phyloP scores from a whole-genome alignment of 37 sponge, comb jelly and placozoan species.

The Cladorhizidae sp. region DNA sequence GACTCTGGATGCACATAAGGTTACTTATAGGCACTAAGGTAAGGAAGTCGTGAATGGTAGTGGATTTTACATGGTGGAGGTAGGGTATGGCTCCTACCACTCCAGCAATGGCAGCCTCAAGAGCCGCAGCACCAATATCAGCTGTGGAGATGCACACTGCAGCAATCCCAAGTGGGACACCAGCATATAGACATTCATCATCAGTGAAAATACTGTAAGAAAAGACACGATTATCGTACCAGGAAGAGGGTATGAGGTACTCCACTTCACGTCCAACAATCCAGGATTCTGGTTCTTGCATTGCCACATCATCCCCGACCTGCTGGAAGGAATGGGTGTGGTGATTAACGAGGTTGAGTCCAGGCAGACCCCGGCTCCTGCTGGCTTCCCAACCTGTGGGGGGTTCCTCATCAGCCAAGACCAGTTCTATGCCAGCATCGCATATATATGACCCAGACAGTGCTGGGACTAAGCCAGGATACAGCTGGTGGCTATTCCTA shows the following conservation, averaged over 20 bases:
- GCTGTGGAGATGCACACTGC: slow-evolving; percentile 37
- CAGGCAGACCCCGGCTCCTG: slow-evolving; percentile 35
- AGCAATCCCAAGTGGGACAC: slow-evolving; percentile 9
- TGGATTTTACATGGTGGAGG: slow-evolving; percentile 44
- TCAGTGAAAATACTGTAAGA: slow-evolving; percentile 19
- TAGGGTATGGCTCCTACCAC: slow-evolving; percentile 66
- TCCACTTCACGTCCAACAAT: slow-evolving; percentile 77
- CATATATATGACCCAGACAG: slow-evolving; percentile 14
- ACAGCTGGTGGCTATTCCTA: not conserved
- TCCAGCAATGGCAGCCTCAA: not conserved
- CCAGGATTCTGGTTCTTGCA: slow-evolving; percentile 94
- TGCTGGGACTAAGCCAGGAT: not conserved
- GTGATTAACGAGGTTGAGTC: slow-evolving; percentile 52
- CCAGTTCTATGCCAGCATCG: slow-evolving; percentile 6
- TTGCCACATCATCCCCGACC: slow-evolving; percentile 86
- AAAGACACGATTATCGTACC: slow-evolving; percentile 91
- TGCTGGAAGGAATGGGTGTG: slow-evolving; percentile 80
- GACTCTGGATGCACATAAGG: too few species aligned
- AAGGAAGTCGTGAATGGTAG: slow-evolving; percentile 1
- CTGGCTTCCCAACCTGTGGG: slow-evolving; percentile 23
- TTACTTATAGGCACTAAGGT: too few species aligned
- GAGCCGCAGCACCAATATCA: slow-evolving; percentile 17
- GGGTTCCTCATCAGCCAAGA: slow-evolving; percentile 19
- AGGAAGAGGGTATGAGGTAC: slow-evolving; percentile 80
- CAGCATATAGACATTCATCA: not conserved